Conservation (phyloP, 2,113 vertebrate species). For the Aptenodytes forsteri region DNA sequence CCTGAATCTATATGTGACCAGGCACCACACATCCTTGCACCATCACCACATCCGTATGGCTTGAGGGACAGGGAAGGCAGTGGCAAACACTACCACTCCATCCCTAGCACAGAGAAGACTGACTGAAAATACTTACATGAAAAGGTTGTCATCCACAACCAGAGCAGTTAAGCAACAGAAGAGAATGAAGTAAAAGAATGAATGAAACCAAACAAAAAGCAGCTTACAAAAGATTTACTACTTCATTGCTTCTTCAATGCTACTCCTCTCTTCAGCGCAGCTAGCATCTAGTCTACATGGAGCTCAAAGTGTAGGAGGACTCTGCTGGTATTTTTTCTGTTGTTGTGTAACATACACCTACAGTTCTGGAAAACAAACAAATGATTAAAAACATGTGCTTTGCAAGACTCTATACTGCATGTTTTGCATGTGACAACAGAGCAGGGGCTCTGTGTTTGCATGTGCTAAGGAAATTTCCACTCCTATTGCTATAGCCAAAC, state of each 20-base stretch:
- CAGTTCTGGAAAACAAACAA: slow-evolving; percentile 1
- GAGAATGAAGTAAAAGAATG: background rate
- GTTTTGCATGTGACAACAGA: background rate
- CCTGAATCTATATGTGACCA: background rate
- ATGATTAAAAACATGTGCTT: background rate
- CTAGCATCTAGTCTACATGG: background rate
- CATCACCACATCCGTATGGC: background rate
- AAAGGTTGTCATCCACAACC: background rate
- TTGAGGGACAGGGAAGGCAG: background rate
- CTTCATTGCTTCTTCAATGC: background rate
- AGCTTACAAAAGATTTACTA: slow-evolving; percentile 7
- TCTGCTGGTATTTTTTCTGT: background rate
- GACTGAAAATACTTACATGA: background rate
- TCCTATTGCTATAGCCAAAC: background rate
- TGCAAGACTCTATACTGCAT: background rate
- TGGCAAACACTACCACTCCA: background rate
- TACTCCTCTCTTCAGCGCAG: background rate
- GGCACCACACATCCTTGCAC: background rate
- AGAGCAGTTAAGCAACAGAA: background rate
- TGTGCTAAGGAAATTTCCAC: slow-evolving; percentile 30
- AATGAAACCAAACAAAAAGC: slow-evolving; percentile 5
- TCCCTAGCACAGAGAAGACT: background rate
- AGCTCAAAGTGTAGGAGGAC: background rate
- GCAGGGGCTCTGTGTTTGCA: background rate
- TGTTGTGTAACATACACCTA: slow-evolving; percentile 22